Evolutionary conservation across 2,888 invertebrate genomes (phyloP), one percentile per base, ranked within the genome.

Genomic region (Agrotis segetum): DNA sequence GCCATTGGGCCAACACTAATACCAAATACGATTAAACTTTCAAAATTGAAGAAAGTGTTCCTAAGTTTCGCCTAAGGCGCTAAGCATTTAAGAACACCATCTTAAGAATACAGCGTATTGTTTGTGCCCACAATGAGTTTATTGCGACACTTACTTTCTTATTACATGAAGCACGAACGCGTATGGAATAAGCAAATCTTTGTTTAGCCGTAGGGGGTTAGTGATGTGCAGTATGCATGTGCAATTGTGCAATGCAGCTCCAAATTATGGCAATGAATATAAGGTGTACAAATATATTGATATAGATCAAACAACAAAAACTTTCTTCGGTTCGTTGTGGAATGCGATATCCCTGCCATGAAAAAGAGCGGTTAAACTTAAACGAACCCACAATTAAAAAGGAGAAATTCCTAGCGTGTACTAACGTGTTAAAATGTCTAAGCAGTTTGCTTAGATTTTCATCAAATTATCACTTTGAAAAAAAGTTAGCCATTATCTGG

Each of bases 61-160:
- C 58, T 50, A 50, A 47, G 59, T 52, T 60, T 60, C 62, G 81
- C 85, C 84, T 76, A 62, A 81, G 84, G 85, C 84, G 71, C 29
- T 67, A 72, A 72, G 56, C 67, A 64, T 67, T 81, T 80, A 79
- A 69, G 72, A 75, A 29, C 70, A 67, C 87, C 88, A 83, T 89
- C 77, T 86, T 82, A 71, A 87, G 86, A 77, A 88, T 90, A 90
- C 82, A 68, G 85, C 74, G 80, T 79, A 90, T 90, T 90, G 90
- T 90, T 83, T 88, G 75, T 75, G 77, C 34, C 71, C 74, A 88
- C 89, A 88, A 88, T 87, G 79, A 79, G 75, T 76, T 65, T 66
- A 76, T 84, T 84, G 86, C 66, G 66, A 79, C 79, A 76, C 77
- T 81, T 76, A 82, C 87, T 87, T 86, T 85, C 88, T 77, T 85